phyloP scores from a whole-genome alignment of 2,888 invertebrate genomes.

The Orchesellides sinensis region DNA sequence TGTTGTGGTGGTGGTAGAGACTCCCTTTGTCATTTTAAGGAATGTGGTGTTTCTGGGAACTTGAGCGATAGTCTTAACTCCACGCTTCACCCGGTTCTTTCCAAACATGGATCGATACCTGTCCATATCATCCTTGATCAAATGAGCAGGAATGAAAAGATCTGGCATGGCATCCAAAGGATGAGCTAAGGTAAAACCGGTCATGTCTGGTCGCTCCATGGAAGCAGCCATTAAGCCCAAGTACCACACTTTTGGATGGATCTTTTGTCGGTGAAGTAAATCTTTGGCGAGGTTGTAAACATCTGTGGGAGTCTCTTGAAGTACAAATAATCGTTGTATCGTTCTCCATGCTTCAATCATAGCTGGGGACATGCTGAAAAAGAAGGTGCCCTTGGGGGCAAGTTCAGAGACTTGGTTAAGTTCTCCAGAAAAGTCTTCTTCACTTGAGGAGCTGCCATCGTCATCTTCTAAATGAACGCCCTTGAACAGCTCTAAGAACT shows the following conservation, averaged over 20 bases:
- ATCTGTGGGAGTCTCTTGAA: slow-evolving; percentile 33
- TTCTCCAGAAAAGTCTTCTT: slow-evolving; percentile 54
- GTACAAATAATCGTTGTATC: slow-evolving; percentile 47
- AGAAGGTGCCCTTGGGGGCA: slow-evolving; percentile 45
- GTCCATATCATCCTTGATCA: slow-evolving; percentile 56
- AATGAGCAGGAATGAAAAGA: slow-evolving; percentile 55
- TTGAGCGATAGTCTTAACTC: slow-evolving; percentile 1
- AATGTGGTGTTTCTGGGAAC: slow-evolving; percentile 17
- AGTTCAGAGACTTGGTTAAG: slow-evolving; percentile 33
- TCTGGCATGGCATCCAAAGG: slow-evolving; percentile 67
- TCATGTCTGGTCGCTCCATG: slow-evolving; percentile 58
- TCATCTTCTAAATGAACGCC: slow-evolving; percentile 37
- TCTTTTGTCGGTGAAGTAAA: slow-evolving; percentile 43
- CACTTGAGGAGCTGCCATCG: slow-evolving; percentile 37
- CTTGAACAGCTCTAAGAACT: slow-evolving; percentile 49
- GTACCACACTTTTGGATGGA: slow-evolving; percentile 65
- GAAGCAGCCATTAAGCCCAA: slow-evolving; percentile 45
- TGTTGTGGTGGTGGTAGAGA: background rate
- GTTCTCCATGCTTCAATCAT: slow-evolving; percentile 36
- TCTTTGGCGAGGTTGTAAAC: slow-evolving; percentile 40
- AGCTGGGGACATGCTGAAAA: slow-evolving; percentile 50
- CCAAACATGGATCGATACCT: slow-evolving; percentile 25
- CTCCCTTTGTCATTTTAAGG: slow-evolving; percentile 2
- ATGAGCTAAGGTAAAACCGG: slow-evolving; percentile 40
- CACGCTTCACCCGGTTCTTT: slow-evolving; percentile 23